Conservation (phyloP, 1,140 invertebrate species). For the Heliconius eleuchia region DNA sequence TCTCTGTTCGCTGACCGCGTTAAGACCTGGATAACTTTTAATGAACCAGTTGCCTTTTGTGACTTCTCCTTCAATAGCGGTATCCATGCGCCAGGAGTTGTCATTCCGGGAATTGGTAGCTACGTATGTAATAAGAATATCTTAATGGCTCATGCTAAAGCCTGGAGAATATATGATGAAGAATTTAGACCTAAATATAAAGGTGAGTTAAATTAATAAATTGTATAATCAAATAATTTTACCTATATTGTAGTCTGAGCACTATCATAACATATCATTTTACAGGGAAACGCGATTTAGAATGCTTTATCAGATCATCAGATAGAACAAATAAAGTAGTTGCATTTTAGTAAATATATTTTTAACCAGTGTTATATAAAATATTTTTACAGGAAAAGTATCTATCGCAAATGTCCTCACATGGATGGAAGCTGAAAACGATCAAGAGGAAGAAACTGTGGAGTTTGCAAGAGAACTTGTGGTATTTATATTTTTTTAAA, state of each 20-base stretch:
- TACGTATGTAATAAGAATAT: not conserved
- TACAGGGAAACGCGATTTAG: no score
- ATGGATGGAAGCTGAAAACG: not conserved
- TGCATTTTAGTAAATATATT: no score
- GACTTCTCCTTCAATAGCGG: slow-evolving; percentile 77
- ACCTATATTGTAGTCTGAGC: no score
- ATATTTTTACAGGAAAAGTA: not conserved
- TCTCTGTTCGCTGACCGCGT: slow-evolving; percentile 82
- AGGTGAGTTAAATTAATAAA: slow-evolving; percentile 48
- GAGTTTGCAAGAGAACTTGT: slow-evolving; percentile 1
- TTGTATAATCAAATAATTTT: no score
- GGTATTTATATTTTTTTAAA: not conserved
- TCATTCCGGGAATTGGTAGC: not conserved
- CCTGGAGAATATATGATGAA: slow-evolving; percentile 82
- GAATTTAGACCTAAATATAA: slow-evolving; percentile 47
- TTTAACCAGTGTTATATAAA: no score
- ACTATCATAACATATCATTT: no score
- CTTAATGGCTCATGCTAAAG: slow-evolving; percentile 82
- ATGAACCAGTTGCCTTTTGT: slow-evolving; percentile 84
- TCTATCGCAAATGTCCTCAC: not conserved
- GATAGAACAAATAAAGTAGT: no score
- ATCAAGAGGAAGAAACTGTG: not conserved
- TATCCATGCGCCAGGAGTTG: not conserved
- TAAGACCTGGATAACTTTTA: slow-evolving; percentile 85
- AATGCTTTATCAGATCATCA: no score